Conservation (phyloP, 2,113 vertebrate genomes). For the Sphaerodactylus townsendi region DNA sequence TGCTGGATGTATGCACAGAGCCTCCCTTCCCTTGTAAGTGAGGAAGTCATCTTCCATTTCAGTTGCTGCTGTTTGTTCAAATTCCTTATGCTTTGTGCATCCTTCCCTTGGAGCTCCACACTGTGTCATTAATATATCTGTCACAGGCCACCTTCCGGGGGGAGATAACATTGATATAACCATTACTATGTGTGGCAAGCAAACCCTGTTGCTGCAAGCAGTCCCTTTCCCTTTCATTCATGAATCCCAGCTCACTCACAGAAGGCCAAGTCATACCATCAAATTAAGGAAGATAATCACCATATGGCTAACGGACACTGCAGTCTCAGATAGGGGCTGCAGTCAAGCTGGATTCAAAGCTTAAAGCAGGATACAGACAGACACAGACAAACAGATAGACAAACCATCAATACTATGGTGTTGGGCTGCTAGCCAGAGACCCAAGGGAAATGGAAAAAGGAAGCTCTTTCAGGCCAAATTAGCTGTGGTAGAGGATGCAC, state of each 20-base stretch:
- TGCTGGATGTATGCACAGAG: conserved; percentile 28
- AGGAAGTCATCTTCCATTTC: neutral
- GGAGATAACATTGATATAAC: conserved; percentile 16
- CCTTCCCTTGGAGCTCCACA: neutral
- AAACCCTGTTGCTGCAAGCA: neutral
- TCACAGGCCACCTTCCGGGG: conserved; percentile 30
- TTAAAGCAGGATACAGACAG: neutral
- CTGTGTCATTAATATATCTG: conserved; percentile 46
- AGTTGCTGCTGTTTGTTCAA: conserved; percentile 11
- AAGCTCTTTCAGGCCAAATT: neutral
- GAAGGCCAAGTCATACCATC: neutral
- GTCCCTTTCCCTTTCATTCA: neutral
- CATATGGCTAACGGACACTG: rapidly evolving
- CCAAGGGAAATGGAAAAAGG: neutral
- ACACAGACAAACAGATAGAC: too few relatives aligned
- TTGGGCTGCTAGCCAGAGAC: neutral
- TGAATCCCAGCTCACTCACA: neutral
- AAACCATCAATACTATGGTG: neutral
- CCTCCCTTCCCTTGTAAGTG: neutral
- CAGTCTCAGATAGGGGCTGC: neutral
- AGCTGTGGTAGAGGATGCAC: too few relatives aligned
- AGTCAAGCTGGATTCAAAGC: neutral
- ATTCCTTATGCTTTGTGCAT: neutral
- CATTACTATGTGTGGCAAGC: neutral
- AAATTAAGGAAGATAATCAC: neutral